Percentiles rank a stretch among this genome's conserved stretches.
phyloP scores from a whole-genome alignment of 2,888 invertebrate genomes.

The Rotaria sp. region DNA sequence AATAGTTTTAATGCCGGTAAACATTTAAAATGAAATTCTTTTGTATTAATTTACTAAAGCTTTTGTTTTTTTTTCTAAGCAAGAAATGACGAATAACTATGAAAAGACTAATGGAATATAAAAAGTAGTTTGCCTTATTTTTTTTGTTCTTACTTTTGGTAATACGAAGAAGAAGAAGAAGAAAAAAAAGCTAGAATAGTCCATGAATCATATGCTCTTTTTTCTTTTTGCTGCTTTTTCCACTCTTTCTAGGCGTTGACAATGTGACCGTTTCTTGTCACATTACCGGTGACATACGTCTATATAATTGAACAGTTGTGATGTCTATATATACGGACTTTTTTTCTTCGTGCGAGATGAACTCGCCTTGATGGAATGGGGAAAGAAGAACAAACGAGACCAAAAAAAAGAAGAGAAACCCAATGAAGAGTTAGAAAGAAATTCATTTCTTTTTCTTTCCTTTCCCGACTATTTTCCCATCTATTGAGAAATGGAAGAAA shows the following conservation, averaged over 20 bases:
- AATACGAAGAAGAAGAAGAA: background rate
- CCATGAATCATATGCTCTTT: background rate
- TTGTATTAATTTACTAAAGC: background rate
- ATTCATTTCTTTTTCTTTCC: background rate
- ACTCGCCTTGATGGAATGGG: background rate
- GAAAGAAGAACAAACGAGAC: background rate
- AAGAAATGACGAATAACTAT: background rate
- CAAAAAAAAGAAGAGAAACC: background rate
- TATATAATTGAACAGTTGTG: slow-evolving; percentile 8
- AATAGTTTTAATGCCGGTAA: background rate
- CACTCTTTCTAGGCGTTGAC: background rate
- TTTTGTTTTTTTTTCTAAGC: background rate
- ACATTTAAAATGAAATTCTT: background rate
- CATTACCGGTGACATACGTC: background rate
- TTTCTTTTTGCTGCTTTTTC: background rate
- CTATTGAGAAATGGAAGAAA: background rate
- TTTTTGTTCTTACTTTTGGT: background rate
- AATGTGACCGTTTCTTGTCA: slow-evolving; percentile 10
- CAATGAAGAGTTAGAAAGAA: background rate
- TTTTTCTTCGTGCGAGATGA: background rate
- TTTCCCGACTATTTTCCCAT: slow-evolving; percentile 12
- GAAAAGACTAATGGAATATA: background rate
- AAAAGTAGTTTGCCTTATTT: background rate
- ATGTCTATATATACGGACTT: background rate
- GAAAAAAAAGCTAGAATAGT: background rate